Percentiles rank a stretch among this genome's conserved stretches.
These are phyloP conservation scores for Turritopsis dohrnii DNA, from an alignment of 30 jellyfish, hydroid and myxozoan genomes.

Conservation along the genomic window DNA sequence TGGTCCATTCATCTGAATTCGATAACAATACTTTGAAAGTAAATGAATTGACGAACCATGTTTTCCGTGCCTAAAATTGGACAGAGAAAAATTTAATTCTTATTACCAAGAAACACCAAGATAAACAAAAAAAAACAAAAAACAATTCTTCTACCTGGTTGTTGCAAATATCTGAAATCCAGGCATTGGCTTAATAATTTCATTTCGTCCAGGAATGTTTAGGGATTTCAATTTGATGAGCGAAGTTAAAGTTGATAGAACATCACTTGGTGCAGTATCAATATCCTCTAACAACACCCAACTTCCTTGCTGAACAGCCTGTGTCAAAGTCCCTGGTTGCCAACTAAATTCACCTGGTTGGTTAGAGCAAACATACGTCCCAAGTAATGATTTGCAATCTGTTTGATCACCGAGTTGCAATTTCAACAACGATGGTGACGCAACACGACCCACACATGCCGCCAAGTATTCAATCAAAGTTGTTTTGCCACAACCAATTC, in stretches of 20 bases:
- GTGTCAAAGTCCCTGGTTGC: conserved; percentile 91
- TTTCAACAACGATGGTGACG: conserved; percentile 62
- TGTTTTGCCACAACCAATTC: conserved; percentile 85
- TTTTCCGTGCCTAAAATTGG: background rate
- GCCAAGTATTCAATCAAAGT: conserved; percentile 73
- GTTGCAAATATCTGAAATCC: conserved; percentile 79
- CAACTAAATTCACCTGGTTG: conserved; percentile 87
- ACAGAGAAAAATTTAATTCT: too few species aligned
- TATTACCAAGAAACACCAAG: background rate
- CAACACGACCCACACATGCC: conserved; percentile 37
- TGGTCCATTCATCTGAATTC: conserved; percentile 1
- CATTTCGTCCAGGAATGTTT: conserved; percentile 62
- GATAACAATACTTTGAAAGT: background rate
- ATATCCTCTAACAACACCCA: conserved; percentile 88
- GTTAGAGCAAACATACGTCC: conserved; percentile 79
- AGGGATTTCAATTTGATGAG: conserved; percentile 52
- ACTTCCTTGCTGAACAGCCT: conserved; percentile 81
- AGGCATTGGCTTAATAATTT: conserved; percentile 37
- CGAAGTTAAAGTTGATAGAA: conserved; percentile 61
- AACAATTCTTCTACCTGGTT: conserved; percentile 55
- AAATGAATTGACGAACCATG: conserved; percentile 1
- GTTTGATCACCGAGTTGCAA: conserved; percentile 92
- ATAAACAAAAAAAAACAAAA: background rate
- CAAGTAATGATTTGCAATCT: conserved; percentile 88
- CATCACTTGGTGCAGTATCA: conserved; percentile 92